Percentiles rank a stretch among this genome's conserved stretches.
Conservation (phyloP, 2,888 invertebrate species). For the Caenorhabditis parvicauda region DNA sequence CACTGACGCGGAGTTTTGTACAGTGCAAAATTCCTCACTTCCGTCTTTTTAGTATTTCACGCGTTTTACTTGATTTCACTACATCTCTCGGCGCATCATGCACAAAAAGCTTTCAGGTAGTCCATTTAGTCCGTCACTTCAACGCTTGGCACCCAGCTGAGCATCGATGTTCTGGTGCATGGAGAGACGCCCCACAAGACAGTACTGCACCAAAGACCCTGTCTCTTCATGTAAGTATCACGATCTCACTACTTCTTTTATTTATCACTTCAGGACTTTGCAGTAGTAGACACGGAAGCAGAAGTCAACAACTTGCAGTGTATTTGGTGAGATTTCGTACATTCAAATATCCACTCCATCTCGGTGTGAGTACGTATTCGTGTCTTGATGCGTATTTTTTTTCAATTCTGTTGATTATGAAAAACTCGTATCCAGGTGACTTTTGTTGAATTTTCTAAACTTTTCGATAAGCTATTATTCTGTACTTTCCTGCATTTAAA, state of each 20-base stretch:
- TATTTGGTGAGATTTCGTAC: slow-evolving; percentile 38
- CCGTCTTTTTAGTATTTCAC: no score
- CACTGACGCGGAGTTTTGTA: no score
- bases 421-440: no score
- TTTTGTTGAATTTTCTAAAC: not conserved
- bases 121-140: slow-evolving; percentile 60
- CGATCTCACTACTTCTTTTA: not conserved
- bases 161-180: slow-evolving; percentile 58
- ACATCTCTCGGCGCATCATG: no score
- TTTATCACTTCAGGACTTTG: slow-evolving; percentile 47
- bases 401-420: no score
- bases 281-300: slow-evolving; percentile 50
- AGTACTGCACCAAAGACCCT: slow-evolving; percentile 16
- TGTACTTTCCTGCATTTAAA: no score
- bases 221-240: slow-evolving; percentile 20
- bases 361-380: no score
- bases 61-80: no score
- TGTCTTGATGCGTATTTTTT: no score
- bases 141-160: slow-evolving; percentile 62
- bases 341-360: not conserved
- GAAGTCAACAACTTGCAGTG: slow-evolving; percentile 58
- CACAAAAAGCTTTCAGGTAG: slow-evolving; percentile 44
- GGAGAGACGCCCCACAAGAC: slow-evolving; percentile 27
- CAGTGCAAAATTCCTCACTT: no score
- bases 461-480: not conserved